These are phyloP conservation scores for Crocallis elinguaria DNA, from an alignment of 2,888 invertebrate species.

Conservation along the genomic window DNA sequence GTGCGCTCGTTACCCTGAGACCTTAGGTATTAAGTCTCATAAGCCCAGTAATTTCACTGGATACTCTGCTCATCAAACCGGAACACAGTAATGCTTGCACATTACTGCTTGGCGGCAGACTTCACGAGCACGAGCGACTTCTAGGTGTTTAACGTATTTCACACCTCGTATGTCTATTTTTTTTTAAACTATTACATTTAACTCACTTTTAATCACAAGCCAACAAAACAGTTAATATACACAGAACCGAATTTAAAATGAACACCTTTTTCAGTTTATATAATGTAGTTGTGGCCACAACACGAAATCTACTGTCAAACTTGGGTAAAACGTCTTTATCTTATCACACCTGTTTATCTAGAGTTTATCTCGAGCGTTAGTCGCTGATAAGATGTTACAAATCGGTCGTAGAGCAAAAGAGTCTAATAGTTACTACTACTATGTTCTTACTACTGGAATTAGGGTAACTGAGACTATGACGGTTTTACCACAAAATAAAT, in stretches of 20 bases:
- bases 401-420: slow-evolving; percentile 6
- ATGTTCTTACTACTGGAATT: neutral
- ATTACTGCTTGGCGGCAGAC: no score
- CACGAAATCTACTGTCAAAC: slow-evolving; percentile 8
- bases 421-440: slow-evolving; percentile 1
- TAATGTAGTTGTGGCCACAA: neutral
- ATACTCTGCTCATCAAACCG: no score
- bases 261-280: neutral
- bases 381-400: slow-evolving; percentile 12
- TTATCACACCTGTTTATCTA: slow-evolving; percentile 17
- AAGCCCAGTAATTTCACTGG: no score
- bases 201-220: slow-evolving; percentile 2
- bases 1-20: no score
- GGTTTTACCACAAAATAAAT: neutral
- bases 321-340: slow-evolving; percentile 18
- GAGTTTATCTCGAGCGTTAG: slow-evolving; percentile 26
- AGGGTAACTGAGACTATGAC: no score
- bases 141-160: no score
- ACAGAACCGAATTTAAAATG: neutral
- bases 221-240: neutral
- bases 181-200: neutral
- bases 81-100: no score
- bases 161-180: neutral
- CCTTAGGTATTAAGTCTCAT: no score
- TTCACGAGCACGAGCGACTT: no score